Conservation (phyloP, 2,113 vertebrate genomes). For the Gobio gobio region DNA sequence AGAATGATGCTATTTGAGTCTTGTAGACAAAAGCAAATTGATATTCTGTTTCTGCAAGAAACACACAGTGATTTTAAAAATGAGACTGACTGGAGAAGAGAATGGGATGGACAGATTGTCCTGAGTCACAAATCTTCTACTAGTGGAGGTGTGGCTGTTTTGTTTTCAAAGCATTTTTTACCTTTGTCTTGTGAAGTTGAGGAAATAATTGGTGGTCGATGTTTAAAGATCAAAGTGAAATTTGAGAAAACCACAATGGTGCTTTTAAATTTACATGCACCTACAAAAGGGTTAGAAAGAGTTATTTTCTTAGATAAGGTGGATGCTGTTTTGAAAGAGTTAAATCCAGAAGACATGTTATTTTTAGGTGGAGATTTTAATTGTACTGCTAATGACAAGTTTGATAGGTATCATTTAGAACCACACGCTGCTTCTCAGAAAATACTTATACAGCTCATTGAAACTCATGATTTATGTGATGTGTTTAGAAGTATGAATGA, state of each 20-base stretch:
- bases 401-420: background rate
- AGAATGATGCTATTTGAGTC: background rate
- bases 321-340: too few relatives aligned
- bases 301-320: background rate
- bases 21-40: background rate
- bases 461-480: slow-evolving; percentile 11
- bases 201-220: background rate
- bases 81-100: background rate
- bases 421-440: background rate
- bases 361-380: background rate
- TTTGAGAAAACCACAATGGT: too few relatives aligned
- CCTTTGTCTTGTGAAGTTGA: background rate
- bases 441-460: background rate
- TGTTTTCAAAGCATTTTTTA: background rate
- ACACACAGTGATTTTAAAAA: background rate
- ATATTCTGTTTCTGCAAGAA: slow-evolving; percentile 3
- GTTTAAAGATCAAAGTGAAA: background rate
- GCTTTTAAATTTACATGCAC: background rate
- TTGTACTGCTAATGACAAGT: background rate
- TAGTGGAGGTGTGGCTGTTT: background rate
- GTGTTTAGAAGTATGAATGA: background rate
- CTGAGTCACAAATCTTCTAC: background rate
- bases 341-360: too few relatives aligned
- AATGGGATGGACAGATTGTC: background rate
- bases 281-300: background rate